These are phyloP conservation scores for Psettodes erumei DNA, from an alignment of 2,113 vertebrate species.

Conservation along the genomic window DNA sequence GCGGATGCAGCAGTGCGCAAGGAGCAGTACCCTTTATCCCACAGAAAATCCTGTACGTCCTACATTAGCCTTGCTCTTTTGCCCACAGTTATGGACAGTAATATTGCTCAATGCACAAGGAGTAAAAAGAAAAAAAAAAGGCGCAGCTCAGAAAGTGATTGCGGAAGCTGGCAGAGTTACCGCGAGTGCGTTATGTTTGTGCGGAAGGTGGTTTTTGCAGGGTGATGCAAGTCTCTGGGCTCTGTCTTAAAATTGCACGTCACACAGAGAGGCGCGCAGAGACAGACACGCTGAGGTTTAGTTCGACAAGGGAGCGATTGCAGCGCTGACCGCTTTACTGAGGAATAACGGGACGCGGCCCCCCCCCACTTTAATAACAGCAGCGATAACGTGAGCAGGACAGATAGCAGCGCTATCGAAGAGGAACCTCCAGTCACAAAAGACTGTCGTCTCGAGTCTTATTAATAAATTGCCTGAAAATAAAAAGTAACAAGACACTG, in stretches of 20 bases:
- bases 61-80: slow-evolving; percentile 30
- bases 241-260: slow-evolving; percentile 48
- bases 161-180: slow-evolving; percentile 21
- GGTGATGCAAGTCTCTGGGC: slow-evolving; percentile 56
- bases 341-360: slow-evolving; percentile 39
- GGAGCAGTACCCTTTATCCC: slow-evolving; percentile 31
- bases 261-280: slow-evolving; percentile 48
- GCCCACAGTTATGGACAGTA: slow-evolving; percentile 1
- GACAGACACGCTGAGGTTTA: slow-evolving; percentile 34
- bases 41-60: neutral
- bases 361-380: slow-evolving; percentile 19
- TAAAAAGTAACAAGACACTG: neutral
- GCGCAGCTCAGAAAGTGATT: neutral
- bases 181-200: slow-evolving; percentile 19
- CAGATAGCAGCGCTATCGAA: slow-evolving; percentile 42
- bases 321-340: slow-evolving; percentile 13
- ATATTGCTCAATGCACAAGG: neutral
- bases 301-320: slow-evolving; percentile 29
- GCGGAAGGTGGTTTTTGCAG: slow-evolving; percentile 10
- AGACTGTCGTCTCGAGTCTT: too few relatives aligned
- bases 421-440: slow-evolving; percentile 8
- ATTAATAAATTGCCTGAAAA: too few relatives aligned
- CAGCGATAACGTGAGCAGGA: slow-evolving; percentile 25
- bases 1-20: neutral
- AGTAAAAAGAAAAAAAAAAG: slow-evolving; percentile 13